Evolutionary conservation across 2,113 vertebrate genomes (phyloP).

Genomic region (Xenus cinereus): DNA sequence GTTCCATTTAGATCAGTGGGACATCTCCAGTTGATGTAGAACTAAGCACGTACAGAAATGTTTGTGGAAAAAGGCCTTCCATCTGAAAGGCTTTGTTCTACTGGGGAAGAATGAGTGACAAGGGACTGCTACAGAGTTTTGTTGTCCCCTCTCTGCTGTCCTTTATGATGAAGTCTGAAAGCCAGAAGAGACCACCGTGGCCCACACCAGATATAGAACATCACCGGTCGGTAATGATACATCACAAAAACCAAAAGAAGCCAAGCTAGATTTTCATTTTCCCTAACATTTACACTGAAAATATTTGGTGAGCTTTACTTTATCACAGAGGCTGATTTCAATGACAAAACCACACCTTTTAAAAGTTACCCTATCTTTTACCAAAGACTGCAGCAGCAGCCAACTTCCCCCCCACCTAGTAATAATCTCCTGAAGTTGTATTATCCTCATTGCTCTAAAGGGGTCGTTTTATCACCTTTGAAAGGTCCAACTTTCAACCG

Average conservation of each 20-base stretch:
- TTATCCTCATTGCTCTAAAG: not conserved
- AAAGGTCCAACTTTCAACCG: not conserved
- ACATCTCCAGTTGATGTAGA: not conserved
- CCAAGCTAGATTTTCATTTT: not conserved
- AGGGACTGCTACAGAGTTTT: not conserved
- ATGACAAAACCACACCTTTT: not conserved
- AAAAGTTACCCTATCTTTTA: not conserved
- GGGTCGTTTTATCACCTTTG: not conserved
- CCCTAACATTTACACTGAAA: not conserved
- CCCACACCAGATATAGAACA: not conserved
- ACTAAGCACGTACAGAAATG: not conserved
- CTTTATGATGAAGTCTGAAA: not conserved
- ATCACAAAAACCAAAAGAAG: not conserved
- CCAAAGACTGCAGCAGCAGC: not conserved
- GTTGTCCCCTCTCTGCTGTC: not conserved
- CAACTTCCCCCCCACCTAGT: not conserved
- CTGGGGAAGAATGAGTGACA: not conserved
- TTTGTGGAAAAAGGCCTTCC: not conserved
- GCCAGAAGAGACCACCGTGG: not conserved
- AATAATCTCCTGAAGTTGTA: not conserved
- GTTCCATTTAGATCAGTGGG: not conserved
- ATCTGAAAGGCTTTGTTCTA: not conserved
- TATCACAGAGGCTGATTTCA: not conserved
- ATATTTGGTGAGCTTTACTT: not conserved
- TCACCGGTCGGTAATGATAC: not conserved